These are phyloP conservation scores for Phalacrocorax carbo DNA, from an alignment of 2,113 vertebrate genomes.

Conservation along the genomic window DNA sequence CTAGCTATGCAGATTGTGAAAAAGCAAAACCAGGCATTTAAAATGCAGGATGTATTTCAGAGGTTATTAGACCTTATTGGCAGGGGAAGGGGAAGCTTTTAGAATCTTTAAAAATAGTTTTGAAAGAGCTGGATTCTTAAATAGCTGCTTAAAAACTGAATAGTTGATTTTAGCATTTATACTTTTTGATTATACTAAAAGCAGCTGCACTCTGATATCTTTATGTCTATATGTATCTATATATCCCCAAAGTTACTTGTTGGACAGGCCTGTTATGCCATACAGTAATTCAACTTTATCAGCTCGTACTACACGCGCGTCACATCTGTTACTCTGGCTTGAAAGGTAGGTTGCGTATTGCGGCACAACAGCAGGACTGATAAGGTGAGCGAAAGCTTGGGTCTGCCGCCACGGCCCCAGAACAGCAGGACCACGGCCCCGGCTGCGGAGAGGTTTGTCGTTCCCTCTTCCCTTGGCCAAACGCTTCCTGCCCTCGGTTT, in stretches of 20 bases:
- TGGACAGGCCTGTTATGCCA: fast-evolving
- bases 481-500: neutral
- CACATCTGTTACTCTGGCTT: neutral
- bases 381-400: fast-evolving
- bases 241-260: neutral
- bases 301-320: fast-evolving
- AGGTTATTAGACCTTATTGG: fast-evolving
- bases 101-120: neutral
- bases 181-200: neutral
- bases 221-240: neutral
- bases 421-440: neutral
- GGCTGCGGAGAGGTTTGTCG: fast-evolving
- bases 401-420: fast-evolving
- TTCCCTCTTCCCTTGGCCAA: neutral
- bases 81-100: neutral
- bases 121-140: neutral
- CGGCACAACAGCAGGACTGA: neutral
- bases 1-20: neutral
- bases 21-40: neutral
- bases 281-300: neutral
- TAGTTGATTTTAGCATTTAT: fast-evolving
- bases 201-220: neutral
- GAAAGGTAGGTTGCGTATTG: neutral
- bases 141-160: neutral
- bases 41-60: neutral